phyloP scores from a whole-genome alignment of 1,140 invertebrate genomes.

The Lerema accius region DNA sequence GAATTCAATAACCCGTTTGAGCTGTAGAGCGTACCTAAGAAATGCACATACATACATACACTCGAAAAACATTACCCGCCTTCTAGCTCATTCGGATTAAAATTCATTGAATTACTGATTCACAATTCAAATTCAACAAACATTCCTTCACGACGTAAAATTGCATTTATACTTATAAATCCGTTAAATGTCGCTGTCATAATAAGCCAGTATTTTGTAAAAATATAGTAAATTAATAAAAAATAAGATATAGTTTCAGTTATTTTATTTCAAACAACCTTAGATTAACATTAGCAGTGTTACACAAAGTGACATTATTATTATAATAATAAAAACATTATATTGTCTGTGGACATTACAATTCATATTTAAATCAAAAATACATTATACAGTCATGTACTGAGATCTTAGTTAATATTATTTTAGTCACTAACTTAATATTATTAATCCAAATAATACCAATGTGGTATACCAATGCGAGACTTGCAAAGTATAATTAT shows the following conservation, averaged over 20 bases:
- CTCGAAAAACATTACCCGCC: too few relatives aligned
- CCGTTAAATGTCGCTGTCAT: background rate
- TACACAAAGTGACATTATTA: too few relatives aligned
- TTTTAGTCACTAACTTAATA: background rate
- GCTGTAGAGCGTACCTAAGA: too few relatives aligned
- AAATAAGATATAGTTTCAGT: conserved; percentile 9
- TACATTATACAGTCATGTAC: conserved; percentile 4
- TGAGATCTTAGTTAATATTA: conserved; percentile 5
- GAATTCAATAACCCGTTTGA: too few relatives aligned
- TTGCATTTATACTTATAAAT: background rate
- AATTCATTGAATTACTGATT: too few relatives aligned
- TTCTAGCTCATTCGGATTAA: too few relatives aligned
- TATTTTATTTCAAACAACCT: conserved; percentile 9
- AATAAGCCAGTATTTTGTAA: conserved; percentile 39
- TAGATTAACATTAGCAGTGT: conserved; percentile 8
- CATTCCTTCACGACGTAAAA: too few relatives aligned
- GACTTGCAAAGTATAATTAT: too few relatives aligned
- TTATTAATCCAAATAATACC: background rate
- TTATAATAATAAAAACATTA: background rate
- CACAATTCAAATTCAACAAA: too few relatives aligned
- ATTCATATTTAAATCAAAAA: too few relatives aligned
- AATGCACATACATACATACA: too few relatives aligned
- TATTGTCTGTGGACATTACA: conserved; percentile 1
- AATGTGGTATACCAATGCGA: too few relatives aligned
- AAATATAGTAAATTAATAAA: conserved; percentile 38